Base-by-base conservation (phyloP, 1,140 invertebrate genomes). In the Branchinecta lynchi region DNA sequence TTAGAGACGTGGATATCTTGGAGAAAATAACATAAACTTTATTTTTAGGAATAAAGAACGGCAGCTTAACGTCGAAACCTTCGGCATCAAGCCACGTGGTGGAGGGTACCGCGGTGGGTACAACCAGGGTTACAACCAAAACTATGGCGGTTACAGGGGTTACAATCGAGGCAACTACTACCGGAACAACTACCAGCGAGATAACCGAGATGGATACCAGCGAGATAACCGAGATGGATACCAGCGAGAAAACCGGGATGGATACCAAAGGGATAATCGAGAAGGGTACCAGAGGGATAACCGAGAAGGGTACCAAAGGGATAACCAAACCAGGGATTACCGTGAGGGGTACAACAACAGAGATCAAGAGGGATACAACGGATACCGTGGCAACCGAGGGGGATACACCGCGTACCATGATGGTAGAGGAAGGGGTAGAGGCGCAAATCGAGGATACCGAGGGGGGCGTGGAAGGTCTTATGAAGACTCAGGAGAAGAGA, bases 81-180 rank as follows among this genome's bases (percentile, higher is more conserved):
- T 60, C 51, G 51, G 51, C 51, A 60, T 60, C 12, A 60, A 60
- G 51, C 51, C 51, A 15, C 51, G 51, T 20, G 51, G 51, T 15
- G 51, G 12, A 15, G 17, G 51, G 12, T 20, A 60, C 12, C 51
- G 51, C 12, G 32, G 32, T 32, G 51, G 51, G 17, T 60, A 60
- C 51, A 60, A 60, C 6, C 17, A 12, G 17, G 17, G 17, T 60
- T 60, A 60, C 17, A 60, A 60, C 51, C 32, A 32, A 32, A 32
- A 32, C 32, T 32, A 32, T 5, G 32, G 32, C 32, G 32, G 32
- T 32, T 60, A 60, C 6, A 60, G 51, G 6, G 51, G 51, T 20
- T 60, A 60, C 17, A 60, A 20, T 20, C 51, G 51, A 15, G 51
- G 51, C 12, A 60, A 60, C 51, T 15, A 60, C 17, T 60, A 60